Base-by-base conservation (phyloP, 2,113 vertebrate genomes). In the Nesogale talazaci region DNA sequence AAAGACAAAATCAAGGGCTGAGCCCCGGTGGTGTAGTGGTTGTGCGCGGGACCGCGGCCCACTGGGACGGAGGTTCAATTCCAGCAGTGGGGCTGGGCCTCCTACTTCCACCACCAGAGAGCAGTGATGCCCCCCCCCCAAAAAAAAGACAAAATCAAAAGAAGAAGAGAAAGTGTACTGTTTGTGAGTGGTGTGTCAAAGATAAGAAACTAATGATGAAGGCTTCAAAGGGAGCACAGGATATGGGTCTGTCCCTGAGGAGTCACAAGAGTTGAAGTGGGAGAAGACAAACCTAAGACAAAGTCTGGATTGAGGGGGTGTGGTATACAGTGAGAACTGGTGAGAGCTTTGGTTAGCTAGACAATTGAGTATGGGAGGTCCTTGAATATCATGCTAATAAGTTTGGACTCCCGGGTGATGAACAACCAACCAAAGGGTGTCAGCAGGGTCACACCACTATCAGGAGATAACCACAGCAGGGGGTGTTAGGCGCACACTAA, bases 381-480 rank as follows among this genome's bases (percentile, higher is more conserved):
- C 52, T 17, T 42, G 65, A 82, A 23, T 1, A 25, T 3, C 25
- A 92, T 0, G 0, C 59, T 34, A 78, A 82, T 57, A 63, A 57
- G 81, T 3, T 12, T 79, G 84, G 42, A 83, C 81, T 78, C 63
- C 63, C 1, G 82, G 38, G 77, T 69, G 86, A 84, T 40, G 27
- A 17, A 61, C 90, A 83, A 23, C 8, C 81, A 91, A 40, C 69
- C 59, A 84, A 77, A 56, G 65, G 36, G 67, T 72, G 65, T 38
- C 79, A 80, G 46, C 8, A 29, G 52, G 10, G 72, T 84, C 90
- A 42, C 6, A 9, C n/a, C 15, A 38, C 57, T 86, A 63, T 74
- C 69, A 77, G 70, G 88, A 77, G 80, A 70, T 70, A 92, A 87
- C 85, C 77, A 69, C 56, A 23, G 76, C 23, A 63, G 6, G 61